Evolutionary conservation across 2,797 vertebrate genomes (phyloP).

Genomic region (Smutsia gigantea): DNA sequence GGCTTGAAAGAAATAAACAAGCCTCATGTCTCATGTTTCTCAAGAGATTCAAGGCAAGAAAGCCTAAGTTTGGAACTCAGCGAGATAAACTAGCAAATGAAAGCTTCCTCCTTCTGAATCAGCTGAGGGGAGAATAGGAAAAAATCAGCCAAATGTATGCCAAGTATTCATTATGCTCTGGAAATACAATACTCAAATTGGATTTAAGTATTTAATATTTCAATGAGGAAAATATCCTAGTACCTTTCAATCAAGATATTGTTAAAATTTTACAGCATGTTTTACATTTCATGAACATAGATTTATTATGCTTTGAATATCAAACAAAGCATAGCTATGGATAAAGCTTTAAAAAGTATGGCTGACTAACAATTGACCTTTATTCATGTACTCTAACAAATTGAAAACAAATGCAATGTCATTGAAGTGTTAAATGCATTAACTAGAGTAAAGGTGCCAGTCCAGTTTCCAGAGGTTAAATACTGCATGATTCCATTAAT

Average conservation of each 20-base stretch:
- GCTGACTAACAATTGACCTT: neutral
- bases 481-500: neutral
- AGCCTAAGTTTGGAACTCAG: conserved; percentile 68
- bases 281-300: neutral
- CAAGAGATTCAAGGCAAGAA: conserved; percentile 54
- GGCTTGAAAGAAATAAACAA: conserved; percentile 78
- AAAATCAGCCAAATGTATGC: conserved; percentile 35
- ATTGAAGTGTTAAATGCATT: conserved; percentile 1
- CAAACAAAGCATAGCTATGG: neutral
- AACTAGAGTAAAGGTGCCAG: neutral
- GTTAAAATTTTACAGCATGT: neutral
- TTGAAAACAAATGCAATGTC: neutral
- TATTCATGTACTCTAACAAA: neutral
- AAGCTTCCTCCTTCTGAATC: conserved; percentile 40
- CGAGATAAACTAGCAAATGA: conserved; percentile 56
- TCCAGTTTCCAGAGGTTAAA: neutral
- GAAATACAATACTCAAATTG: neutral
- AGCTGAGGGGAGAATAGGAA: neutral
- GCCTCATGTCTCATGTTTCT: conserved; percentile 65
- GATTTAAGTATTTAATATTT: conserved; percentile 53
- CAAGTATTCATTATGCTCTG: conserved; percentile 19
- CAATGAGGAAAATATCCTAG: neutral
- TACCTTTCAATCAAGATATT: neutral
- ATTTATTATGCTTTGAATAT: neutral
- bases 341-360: neutral